Evolutionary conservation across 2,888 invertebrate species (phyloP).

Genomic region (Tipula lateralis): DNA sequence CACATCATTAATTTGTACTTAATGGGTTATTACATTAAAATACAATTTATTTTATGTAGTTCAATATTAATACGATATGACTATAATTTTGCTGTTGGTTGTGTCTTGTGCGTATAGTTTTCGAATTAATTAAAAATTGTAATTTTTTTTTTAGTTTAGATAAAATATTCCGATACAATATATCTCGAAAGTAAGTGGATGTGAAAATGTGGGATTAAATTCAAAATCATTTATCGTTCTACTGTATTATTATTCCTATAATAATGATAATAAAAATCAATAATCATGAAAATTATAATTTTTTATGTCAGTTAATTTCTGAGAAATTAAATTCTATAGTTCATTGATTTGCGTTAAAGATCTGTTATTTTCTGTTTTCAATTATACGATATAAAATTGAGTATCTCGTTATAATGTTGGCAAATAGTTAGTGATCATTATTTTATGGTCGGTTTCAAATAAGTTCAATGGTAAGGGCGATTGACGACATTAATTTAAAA

Average conservation of each 20-base stretch:
- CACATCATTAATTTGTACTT: constrained; percentile 24
- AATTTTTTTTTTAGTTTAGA: background rate
- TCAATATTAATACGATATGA: background rate
- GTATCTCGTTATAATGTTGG: background rate
- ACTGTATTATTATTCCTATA: background rate
- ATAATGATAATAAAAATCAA: background rate
- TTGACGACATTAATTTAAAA: background rate
- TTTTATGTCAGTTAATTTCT: background rate
- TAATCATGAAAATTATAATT: background rate
- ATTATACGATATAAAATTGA: background rate
- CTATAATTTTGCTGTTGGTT: no score
- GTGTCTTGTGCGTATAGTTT: background rate
- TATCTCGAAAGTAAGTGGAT: background rate
- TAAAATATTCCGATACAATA: background rate
- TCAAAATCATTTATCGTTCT: background rate
- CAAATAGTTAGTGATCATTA: background rate
- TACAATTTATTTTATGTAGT: background rate
- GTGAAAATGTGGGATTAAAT: background rate
- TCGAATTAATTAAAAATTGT: background rate
- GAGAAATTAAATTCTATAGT: background rate
- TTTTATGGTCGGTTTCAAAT: background rate
- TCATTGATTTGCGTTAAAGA: background rate
- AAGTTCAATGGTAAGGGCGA: background rate
- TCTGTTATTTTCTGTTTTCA: background rate
- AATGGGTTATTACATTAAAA: background rate